Base-by-base conservation (phyloP, 2,888 invertebrate genomes). In the Caradrina kadenii region DNA sequence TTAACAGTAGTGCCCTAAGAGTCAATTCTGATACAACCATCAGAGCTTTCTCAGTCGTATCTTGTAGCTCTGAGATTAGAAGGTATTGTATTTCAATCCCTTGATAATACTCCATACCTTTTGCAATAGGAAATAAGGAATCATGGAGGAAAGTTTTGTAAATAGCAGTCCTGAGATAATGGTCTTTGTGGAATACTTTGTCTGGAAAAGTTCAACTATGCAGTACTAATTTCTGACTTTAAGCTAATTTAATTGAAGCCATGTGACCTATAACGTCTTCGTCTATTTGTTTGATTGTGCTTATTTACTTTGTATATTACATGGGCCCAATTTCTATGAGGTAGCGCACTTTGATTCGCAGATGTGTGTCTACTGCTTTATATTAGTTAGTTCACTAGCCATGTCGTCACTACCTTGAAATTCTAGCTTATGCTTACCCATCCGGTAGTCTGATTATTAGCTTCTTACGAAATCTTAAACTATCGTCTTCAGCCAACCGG, bases 31-130 rank as follows among this genome's bases (percentile, higher is more conserved):
- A 63, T 62, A 61, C 60, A 54, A 56, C 19, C 65, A 61, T 50
- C 48, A 55, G 66, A 11, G 39, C 66, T 79, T 79, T 78, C 79
- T 58, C 66, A 62, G 48, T 53, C 26, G 19, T 74, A 79, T 79
- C 77, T 73, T 63, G 60, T 69, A 62, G 13, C 26, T 50, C 6
- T 6, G 3, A 63, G 77, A 69, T 78, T 69, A 69, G 53, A 39
- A 15, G 49, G 65, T 66, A 78, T 79, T 78, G 79, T 78, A 69
- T 79, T 73, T 79, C 79, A 79, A 63, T 73, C 50, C 61, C 54
- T 39, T 60, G 77, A 69, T 78, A 73, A 61, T 8, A 5, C n/a
- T 8, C 22, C 50, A 63, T 58, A 61, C 49, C 65, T 69, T 61
- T 54, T 21, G 15, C 7, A 49, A 54, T 54, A 45, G 10, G 13